phyloP scores from a whole-genome alignment of 2,888 invertebrate genomes.

The Muscina levida region DNA sequence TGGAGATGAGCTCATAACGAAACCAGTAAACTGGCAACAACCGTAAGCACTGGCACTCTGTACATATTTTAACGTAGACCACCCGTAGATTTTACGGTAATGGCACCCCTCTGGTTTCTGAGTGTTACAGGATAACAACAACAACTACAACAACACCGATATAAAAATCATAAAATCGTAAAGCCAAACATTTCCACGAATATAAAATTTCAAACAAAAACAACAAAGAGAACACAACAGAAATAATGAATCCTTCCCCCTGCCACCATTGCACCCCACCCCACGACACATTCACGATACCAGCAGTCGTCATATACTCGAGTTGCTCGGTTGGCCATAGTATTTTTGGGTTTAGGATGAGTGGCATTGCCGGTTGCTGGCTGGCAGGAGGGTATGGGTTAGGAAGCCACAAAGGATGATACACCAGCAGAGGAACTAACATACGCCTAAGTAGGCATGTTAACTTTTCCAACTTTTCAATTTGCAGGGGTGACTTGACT shows the following conservation, averaged over 20 bases:
- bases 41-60: neutral
- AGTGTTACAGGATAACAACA: slow-evolving; percentile 12
- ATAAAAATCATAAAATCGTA: slow-evolving; percentile 43
- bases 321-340: slow-evolving; percentile 1
- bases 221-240: slow-evolving; percentile 15
- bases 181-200: slow-evolving; percentile 48
- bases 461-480: slow-evolving; percentile 29
- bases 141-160: neutral
- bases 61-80: slow-evolving; percentile 24
- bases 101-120: slow-evolving; percentile 32
- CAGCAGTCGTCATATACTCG: neutral
- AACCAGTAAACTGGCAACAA: neutral
- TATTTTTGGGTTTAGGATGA: slow-evolving; percentile 12
- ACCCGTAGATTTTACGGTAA: slow-evolving; percentile 42
- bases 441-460: slow-evolving; percentile 42
- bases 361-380: too few species aligned
- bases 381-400: slow-evolving; percentile 15
- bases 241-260: slow-evolving; percentile 33
- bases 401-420: slow-evolving; percentile 47
- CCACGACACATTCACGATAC: neutral
- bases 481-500: slow-evolving; percentile 1
- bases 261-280: neutral
- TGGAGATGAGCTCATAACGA: slow-evolving; percentile 12
- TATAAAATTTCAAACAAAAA: slow-evolving; percentile 44
- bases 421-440: slow-evolving; percentile 28